Percentiles rank a stretch among this genome's conserved stretches.
phyloP scores from a whole-genome alignment of 1,140 invertebrate species.

The Antheraea pernyi region DNA sequence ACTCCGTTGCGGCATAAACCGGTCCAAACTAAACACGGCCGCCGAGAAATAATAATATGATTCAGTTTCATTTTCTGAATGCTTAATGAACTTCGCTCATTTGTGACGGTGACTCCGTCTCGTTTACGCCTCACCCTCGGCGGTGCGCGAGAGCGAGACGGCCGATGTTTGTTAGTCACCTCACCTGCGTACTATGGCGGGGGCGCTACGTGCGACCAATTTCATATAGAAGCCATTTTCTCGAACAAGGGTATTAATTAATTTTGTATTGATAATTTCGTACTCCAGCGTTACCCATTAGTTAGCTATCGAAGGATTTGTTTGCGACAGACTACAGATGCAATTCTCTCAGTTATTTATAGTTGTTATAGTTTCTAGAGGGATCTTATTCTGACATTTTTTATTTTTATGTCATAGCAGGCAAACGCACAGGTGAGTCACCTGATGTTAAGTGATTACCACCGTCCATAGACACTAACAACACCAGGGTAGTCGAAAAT shows the following conservation, averaged over 20 bases:
- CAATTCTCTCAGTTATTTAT: too few relatives aligned
- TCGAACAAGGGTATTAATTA: constrained; percentile 4
- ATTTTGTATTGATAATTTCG: constrained; percentile 9
- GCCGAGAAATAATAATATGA: constrained; percentile 45
- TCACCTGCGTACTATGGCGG: not conserved
- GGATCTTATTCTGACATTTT: too few relatives aligned
- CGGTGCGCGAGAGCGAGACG: constrained; percentile 26
- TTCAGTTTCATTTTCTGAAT: constrained; percentile 62
- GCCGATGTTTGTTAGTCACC: constrained; percentile 12
- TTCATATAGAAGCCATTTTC: constrained; percentile 10
- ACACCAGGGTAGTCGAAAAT: too few relatives aligned
- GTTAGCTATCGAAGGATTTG: not conserved
- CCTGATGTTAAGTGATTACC: too few relatives aligned
- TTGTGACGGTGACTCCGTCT: constrained; percentile 25
- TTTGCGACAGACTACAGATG: not conserved
- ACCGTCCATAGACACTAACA: too few relatives aligned
- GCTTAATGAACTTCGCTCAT: constrained; percentile 54
- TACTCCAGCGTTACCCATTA: not conserved
- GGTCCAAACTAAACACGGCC: constrained; percentile 40
- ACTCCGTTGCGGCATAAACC: constrained; percentile 30
- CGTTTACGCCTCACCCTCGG: constrained; percentile 15
- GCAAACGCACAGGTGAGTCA: too few relatives aligned
- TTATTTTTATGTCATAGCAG: too few relatives aligned
- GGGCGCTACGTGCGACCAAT: constrained; percentile 6
- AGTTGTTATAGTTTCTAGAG: too few relatives aligned